Evolutionary conservation across 2,113 vertebrate genomes (phyloP), one percentile per base, ranked within the genome.

Genomic region (Gambusia holbrooki): DNA sequence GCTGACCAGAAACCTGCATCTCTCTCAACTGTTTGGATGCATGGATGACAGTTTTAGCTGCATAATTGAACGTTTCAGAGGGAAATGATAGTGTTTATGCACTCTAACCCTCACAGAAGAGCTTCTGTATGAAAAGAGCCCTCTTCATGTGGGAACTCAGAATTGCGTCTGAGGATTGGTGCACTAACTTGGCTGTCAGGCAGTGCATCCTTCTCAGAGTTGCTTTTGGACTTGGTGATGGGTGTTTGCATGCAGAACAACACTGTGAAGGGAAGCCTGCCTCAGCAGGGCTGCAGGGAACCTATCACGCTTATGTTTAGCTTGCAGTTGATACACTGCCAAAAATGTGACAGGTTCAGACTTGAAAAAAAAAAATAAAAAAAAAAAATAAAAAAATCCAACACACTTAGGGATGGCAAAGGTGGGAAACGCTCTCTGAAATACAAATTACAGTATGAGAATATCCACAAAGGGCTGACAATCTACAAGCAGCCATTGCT

Each of bases 281-380:
- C 85, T 88, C 78, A 78, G 64, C 32, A 54, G 69, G 81, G 71
- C 71, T 67, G 79, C 29, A 71, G 76, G 81, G 77, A 68, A 77
- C 79, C 75, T 35, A 76, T 76, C 74, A 76, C 78, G 82, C 74
- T 74, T 85, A 83, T 88, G 84, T 91, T 93, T 91, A 90, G 87
- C 71, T 84, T 87, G 85, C 77, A 87, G 83, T 82, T 90, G 87
- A 89, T 82, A 79, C 79, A 64, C 82, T 29, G 77, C 88, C 90
- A 87, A 69, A 30, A 25, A 12, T 62, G 70, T 90, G 89, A 91
- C 84, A 69, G 86, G 89, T 89, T 76, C 80, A 90, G 65, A 62
- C 63, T 77, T 83, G 77, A 90, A 85, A 84, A 70, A 88, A 77
- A 78, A 85, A 82, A 75, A 32, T 0, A 30, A 2, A 33, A 33